phyloP scores from a whole-genome alignment of 2,888 invertebrate species.

The Chrysolina haemoptera region DNA sequence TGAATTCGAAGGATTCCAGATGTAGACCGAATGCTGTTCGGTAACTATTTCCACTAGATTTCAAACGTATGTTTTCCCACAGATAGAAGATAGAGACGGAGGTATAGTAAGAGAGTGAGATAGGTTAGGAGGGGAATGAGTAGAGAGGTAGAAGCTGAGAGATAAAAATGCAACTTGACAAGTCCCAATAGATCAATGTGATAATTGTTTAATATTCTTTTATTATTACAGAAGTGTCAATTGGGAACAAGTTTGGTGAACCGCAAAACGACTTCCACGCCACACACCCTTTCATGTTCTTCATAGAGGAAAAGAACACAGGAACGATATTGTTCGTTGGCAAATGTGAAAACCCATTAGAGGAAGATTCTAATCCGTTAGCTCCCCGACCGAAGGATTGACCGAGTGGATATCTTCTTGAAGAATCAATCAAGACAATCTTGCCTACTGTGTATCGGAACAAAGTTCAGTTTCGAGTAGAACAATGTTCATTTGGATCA shows the following conservation, averaged over 20 bases:
- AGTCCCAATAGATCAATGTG: no score
- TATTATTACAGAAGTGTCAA: slow-evolving; percentile 72
- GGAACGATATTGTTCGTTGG: slow-evolving; percentile 83
- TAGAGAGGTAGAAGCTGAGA: no score
- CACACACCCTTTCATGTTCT: slow-evolving; percentile 84
- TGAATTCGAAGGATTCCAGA: no score
- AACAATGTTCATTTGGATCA: neutral
- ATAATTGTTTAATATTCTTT: neutral
- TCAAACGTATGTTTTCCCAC: no score
- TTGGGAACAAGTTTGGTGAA: slow-evolving; percentile 82
- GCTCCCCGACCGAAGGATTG: slow-evolving; percentile 25
- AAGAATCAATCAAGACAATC: neutral
- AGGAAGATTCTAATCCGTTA: slow-evolving; percentile 29
- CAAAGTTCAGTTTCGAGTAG: neutral
- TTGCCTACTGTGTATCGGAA: neutral
- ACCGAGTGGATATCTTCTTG: neutral
- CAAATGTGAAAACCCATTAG: slow-evolving; percentile 77
- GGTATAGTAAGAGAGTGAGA: no score
- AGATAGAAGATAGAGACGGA: no score
- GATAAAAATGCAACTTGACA: no score
- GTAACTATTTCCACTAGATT: no score
- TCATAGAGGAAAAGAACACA: slow-evolving; percentile 80
- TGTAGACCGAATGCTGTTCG: no score
- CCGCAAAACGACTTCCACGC: slow-evolving; percentile 76
- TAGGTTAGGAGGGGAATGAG: no score